Evolutionary conservation across 2,113 vertebrate species (phyloP).

Genomic region (Esox niger): DNA sequence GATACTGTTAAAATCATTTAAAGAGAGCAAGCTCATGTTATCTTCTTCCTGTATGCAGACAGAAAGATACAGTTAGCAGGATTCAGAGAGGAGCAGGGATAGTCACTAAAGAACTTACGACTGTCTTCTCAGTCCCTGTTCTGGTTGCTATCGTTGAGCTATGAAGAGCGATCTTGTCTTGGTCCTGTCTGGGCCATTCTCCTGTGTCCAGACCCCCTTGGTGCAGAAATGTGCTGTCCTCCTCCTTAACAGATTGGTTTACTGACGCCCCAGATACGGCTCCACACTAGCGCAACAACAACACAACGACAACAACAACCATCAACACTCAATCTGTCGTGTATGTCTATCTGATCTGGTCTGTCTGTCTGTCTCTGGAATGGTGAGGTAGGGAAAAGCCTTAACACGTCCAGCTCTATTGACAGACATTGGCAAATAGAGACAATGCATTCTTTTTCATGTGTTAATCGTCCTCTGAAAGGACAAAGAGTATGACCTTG

Average conservation of each 20-base stretch:
- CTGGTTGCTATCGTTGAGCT: slow-evolving; percentile 52
- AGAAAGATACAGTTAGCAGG: neutral
- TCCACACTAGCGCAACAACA: slow-evolving; percentile 73
- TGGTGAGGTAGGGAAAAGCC: slow-evolving; percentile 47
- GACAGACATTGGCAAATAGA: slow-evolving; percentile 35
- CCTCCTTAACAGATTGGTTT: slow-evolving; percentile 50
- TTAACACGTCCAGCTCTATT: slow-evolving; percentile 48
- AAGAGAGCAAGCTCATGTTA: neutral
- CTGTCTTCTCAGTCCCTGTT: slow-evolving; percentile 63
- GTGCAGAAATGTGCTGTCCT: slow-evolving; percentile 38
- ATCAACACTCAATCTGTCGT: slow-evolving; percentile 25
- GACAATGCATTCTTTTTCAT: slow-evolving; percentile 56
- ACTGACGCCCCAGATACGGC: slow-evolving; percentile 50
- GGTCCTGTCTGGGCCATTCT: slow-evolving; percentile 47
- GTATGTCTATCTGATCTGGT: neutral
- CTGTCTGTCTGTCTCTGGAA: slow-evolving; percentile 38
- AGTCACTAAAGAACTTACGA: slow-evolving; percentile 64
- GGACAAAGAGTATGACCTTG: slow-evolving; percentile 60
- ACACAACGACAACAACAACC: slow-evolving; percentile 53
- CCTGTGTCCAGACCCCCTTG: slow-evolving; percentile 43
- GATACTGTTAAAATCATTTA: no score
- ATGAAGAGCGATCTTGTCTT: slow-evolving; percentile 51
- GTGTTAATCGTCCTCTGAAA: slow-evolving; percentile 46
- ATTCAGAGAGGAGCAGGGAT: neutral
- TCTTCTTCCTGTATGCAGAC: neutral